These are phyloP conservation scores for Salvelinus fontinalis DNA, from an alignment of 2,113 vertebrate species.

Conservation along the genomic window DNA sequence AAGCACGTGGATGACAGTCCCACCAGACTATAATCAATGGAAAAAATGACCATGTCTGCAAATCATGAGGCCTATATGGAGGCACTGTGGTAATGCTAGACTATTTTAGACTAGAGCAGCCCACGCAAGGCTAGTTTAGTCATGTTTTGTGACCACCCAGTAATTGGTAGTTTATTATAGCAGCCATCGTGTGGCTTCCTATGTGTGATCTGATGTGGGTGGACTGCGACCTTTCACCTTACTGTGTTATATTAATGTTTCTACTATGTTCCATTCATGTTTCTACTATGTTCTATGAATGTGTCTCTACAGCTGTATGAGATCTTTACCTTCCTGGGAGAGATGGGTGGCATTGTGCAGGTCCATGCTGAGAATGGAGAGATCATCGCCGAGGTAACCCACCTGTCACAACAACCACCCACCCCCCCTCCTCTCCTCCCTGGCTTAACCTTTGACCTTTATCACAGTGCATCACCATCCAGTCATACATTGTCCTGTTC, in stretches of 20 bases:
- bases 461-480: constrained; percentile 28
- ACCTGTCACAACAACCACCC: not conserved
- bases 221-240: not conserved
- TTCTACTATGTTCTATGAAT: not conserved
- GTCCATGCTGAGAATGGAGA: constrained; percentile 97
- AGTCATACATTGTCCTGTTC: constrained; percentile 1
- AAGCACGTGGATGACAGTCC: too few species aligned
- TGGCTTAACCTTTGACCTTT: constrained; percentile 5
- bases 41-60: too few species aligned
- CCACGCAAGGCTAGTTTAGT: constrained; percentile 16
- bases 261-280: not conserved
- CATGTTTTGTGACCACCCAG: constrained; percentile 55
- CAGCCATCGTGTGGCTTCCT: constrained; percentile 25
- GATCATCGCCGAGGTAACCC: constrained; percentile 91
- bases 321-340: constrained; percentile 90
- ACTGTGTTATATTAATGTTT: not conserved
- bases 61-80: too few species aligned
- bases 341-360: constrained; percentile 89
- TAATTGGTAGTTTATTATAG: constrained; percentile 51
- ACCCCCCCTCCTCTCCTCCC: not conserved
- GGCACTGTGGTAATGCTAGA: too few species aligned
- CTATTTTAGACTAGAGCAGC: not conserved
- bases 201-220: constrained; percentile 39
- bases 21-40: too few species aligned
- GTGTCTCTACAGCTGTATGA: constrained; percentile 85